phyloP scores from a whole-genome alignment of 2,113 vertebrate species.

The Nyctibius bracteatus region DNA sequence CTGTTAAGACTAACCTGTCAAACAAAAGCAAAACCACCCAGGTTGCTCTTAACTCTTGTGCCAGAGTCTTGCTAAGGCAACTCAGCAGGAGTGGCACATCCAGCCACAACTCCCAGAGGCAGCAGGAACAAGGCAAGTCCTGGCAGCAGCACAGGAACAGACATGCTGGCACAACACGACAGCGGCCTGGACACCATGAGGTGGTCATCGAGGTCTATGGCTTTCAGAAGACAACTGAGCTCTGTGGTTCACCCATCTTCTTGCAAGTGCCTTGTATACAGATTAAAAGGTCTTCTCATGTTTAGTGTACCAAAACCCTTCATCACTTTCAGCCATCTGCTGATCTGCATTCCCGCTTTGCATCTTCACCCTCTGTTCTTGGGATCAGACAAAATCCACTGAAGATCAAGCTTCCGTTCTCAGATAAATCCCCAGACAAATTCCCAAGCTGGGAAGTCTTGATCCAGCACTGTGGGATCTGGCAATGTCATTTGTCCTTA shows the following conservation, averaged over 20 bases:
- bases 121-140: background rate
- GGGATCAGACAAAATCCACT: background rate
- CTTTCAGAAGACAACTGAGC: background rate
- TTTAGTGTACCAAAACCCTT: background rate
- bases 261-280: background rate
- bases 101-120: background rate
- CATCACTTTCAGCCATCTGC: background rate
- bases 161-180: accelerated
- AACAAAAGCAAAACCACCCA: background rate
- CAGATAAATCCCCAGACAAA: background rate
- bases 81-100: background rate
- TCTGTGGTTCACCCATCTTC: background rate
- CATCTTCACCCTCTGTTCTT: background rate
- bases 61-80: background rate
- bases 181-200: background rate
- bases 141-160: accelerated
- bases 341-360: background rate
- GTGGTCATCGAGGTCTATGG: accelerated
- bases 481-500: background rate
- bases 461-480: background rate
- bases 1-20: background rate
- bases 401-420: background rate
- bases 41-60: background rate
- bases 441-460: background rate
- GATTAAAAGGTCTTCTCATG: background rate